Base-by-base conservation (phyloP, 2,888 invertebrate species). In the Tinea pellionella region DNA sequence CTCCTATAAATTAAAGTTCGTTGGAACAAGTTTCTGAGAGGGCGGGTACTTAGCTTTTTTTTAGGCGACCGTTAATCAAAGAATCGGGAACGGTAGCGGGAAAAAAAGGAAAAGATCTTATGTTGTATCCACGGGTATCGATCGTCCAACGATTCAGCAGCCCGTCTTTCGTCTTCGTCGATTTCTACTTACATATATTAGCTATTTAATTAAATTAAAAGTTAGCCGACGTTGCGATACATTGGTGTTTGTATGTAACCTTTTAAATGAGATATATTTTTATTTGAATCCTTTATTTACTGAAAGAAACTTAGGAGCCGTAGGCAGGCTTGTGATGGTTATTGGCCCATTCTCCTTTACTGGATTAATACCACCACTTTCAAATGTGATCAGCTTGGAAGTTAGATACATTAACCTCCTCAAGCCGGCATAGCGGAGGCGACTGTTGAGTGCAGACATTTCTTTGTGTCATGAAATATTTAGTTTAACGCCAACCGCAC, bases 1-100 rank as follows among this genome's bases (percentile, higher is more conserved):
- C 55, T 55, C n/a, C 29, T 55, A 55, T 55, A 55, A 55, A 55
- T 55, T 55, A 24, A 55, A 55, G 55, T 24, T 55, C 55, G 24
- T 11, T 55, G 29, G 55, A 24, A 24, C 29, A 24, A 55, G n/a
- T 19, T 55, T 55, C 29, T 19, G 7, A 55, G 29, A 29, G 55
- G 55, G 55, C 55, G 55, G 55, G 7, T 19, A 19, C 55, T 24
- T 47, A 15, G 13, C 16, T 24, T 55, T 55, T 55, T 55, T 55
- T 55, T 24, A 24, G 24, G 55, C 19, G 11, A 55, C 24, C 55
- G 55, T 55, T 55, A 55, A 55, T 55, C 55, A 55, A 55, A 55
- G 55, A 24, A 29, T n/a, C 19, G 18, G n/a, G 19, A 19, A 29
- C 55, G 55, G 1, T 37, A 37, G 37, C 9, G 37, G 55, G 19